Evolutionary conservation across 2,113 vertebrate species (phyloP).

Genomic region (Forbesichthys papilliferus): DNA sequence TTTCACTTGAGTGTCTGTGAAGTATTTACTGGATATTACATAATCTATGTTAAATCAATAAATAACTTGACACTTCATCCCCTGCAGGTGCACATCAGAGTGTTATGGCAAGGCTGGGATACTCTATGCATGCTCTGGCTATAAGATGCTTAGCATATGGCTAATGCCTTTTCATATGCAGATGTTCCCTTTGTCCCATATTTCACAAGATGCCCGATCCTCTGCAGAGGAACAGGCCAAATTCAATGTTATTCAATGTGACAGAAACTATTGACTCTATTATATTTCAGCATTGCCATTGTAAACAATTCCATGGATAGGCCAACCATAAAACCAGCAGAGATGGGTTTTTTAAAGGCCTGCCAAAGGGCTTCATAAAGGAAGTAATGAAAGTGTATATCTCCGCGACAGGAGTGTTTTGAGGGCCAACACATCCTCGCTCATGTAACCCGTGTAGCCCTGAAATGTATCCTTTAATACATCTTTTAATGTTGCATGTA

Average conservation of each 20-base stretch:
- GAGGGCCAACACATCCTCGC: conserved; percentile 19
- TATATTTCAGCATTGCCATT: not conserved
- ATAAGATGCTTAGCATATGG: not conserved
- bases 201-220: too few relatives aligned
- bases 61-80: not conserved
- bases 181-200: not conserved
- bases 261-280: conserved; percentile 4
- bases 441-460: conserved; percentile 22
- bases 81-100: not conserved
- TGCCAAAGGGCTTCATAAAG: conserved; percentile 33
- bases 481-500: conserved; percentile 36
- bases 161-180: not conserved
- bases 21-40: not conserved
- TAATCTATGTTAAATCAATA: conserved; percentile 18
- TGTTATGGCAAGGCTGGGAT: not conserved
- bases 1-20: conserved; percentile 2
- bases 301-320: conserved; percentile 14
- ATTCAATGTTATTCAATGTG: not conserved
- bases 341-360: not conserved
- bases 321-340: conserved; percentile 16
- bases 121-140: not conserved
- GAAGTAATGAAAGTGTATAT: conserved; percentile 52
- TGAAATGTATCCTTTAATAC: conserved; percentile 45
- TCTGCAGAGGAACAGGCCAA: too few relatives aligned
- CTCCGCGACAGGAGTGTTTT: conserved; percentile 31